Base-by-base conservation (phyloP, 2,113 vertebrate genomes). In the Colistium nudipinnis region DNA sequence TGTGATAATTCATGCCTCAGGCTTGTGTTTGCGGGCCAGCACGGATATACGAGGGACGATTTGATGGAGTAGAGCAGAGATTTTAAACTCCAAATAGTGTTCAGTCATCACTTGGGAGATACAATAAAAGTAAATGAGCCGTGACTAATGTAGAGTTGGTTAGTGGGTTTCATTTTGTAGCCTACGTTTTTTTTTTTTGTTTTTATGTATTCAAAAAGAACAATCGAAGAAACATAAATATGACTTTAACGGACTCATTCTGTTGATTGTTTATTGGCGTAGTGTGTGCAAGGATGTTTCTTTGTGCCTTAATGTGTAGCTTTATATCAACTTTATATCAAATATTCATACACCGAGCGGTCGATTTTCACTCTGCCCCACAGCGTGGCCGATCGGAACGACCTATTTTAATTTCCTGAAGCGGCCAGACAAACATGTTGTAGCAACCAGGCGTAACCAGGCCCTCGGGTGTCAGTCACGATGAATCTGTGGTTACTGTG, bases 1-100 rank as follows among this genome's bases (percentile, higher is more conserved):
- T 74, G 80, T 84, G 85, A 84, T 87, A 72, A 84, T 80, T 86
- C 69, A 59, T 55, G 72, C 76, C 82, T 76, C 54, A 0, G 78
- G 84, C 79, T 47, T 54, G 56, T 62, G 61, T 74, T 52, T 67
- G 54, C 11, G 63, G 33, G 63, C 66, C 86, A 69, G 38, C 45
- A 47, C n/a, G 56, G 35, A 65, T 57, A 59, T 76, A 53, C 81
- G 43, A 55, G 77, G 62, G 74, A 83, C 62, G 53, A 70, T 84
- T 60, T 52, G 65, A 76, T 60, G 63, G 38, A 65, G 51, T 69
- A 70, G 38, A 67, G 54, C 8, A 22, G 28, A 70, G 27, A 65
- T 66, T 73, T 77, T n/a, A 55, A 51, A 60, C 39, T 70, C 24
- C 52, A 59, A 70, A 43, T 28, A 12, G 12, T 43, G 31, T 71